A percentile compares a stretch with the other conserved stretches of the same genome.
Evolutionary conservation across 2,888 invertebrate genomes (phyloP).

Genomic region (Xestoiulus laeticollis): DNA sequence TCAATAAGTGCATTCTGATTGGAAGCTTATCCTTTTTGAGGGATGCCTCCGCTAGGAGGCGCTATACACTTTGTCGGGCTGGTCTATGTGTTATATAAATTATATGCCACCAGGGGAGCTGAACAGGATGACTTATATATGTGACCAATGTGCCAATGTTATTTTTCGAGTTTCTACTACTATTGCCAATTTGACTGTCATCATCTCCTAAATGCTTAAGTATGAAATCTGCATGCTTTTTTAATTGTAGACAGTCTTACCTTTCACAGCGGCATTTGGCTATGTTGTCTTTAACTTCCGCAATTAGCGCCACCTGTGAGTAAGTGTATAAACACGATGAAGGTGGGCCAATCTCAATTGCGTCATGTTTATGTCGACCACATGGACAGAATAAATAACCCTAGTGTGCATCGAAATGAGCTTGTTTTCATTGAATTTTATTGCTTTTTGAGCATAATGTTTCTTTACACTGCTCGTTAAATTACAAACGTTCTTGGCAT

Average conservation of each 20-base stretch:
- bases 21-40: too few species aligned
- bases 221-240: neutral
- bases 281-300: neutral
- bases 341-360: constrained; percentile 17
- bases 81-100: too few species aligned
- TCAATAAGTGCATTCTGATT: too few species aligned
- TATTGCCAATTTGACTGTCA: neutral
- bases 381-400: neutral
- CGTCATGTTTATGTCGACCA: constrained; percentile 8
- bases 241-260: neutral
- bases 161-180: neutral
- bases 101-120: too few species aligned
- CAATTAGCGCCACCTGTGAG: constrained; percentile 16
- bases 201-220: neutral
- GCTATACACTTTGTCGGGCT: too few species aligned
- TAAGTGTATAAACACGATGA: neutral
- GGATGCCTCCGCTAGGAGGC: too few species aligned
- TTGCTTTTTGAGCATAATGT: neutral
- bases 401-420: neutral
- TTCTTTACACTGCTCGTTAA: neutral
- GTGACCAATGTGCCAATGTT: neutral
- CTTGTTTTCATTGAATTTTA: constrained; percentile 17
- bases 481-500: neutral
- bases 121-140: too few species aligned
- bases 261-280: neutral